Evolutionary conservation across 1,140 invertebrate species (phyloP).

Genomic region (Melanaphis sacchari): DNA sequence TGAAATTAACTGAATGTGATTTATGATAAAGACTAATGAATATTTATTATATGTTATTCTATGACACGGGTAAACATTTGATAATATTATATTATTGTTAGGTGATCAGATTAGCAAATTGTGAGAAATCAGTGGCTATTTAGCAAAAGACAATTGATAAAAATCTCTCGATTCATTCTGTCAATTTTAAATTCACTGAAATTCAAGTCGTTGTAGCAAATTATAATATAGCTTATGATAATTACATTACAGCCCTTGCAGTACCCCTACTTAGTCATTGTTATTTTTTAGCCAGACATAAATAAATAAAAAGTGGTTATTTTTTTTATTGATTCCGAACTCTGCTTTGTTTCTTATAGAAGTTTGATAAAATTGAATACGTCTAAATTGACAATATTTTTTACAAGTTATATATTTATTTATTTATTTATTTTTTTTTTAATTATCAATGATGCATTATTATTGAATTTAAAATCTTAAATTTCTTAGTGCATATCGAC

Average conservation of each 20-base stretch:
- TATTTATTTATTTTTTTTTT: not conserved
- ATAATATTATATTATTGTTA: not conserved
- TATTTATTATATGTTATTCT: not conserved
- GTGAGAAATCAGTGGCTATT: not conserved
- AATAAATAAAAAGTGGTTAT: not conserved
- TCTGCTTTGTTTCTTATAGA: not conserved
- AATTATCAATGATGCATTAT: not conserved
- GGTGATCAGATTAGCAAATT: not conserved
- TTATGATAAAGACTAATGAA: not conserved
- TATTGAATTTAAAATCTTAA: not conserved
- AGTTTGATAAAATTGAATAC: not conserved
- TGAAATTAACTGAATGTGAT: not conserved
- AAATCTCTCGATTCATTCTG: not conserved
- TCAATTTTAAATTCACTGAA: not conserved
- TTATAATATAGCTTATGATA: not conserved
- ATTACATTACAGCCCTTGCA: not conserved
- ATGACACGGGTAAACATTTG: not conserved
- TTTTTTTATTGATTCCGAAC: not conserved
- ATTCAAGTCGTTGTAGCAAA: not conserved
- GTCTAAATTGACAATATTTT: not conserved
- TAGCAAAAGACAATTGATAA: not conserved
- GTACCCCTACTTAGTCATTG: not conserved
- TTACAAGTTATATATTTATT: not conserved
- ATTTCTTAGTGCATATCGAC: not conserved
- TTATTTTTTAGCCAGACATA: not conserved